phyloP scores from a whole-genome alignment of 92 coral and sea anemone species.

The Porites rus region DNA sequence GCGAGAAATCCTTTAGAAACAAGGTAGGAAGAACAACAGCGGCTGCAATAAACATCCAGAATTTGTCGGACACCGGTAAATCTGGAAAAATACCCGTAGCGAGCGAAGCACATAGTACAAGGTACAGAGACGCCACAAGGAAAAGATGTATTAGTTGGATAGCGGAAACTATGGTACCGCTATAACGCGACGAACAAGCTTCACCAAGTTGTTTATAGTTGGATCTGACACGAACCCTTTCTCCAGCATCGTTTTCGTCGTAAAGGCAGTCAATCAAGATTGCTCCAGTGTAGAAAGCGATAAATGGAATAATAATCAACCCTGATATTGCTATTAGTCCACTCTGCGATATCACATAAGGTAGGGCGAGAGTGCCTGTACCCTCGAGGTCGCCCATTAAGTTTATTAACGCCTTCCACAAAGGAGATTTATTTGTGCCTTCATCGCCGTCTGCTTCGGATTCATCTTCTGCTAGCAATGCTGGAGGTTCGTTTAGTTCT shows the following conservation, averaged over 20 bases:
- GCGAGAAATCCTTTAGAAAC: neutral
- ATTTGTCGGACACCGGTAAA: conserved; percentile 29
- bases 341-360: conserved; percentile 51
- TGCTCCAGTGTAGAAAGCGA: conserved; percentile 45
- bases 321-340: conserved; percentile 50
- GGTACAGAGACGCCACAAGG: conserved; percentile 24
- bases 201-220: conserved; percentile 53
- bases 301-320: conserved; percentile 38
- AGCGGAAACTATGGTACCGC: conserved; percentile 37
- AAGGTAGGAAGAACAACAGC: conserved; percentile 53
- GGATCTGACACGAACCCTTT: conserved; percentile 35
- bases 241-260: conserved; percentile 19
- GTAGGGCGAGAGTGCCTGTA: conserved; percentile 40
- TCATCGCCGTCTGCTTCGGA: too few species aligned
- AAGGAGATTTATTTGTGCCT: too few species aligned
- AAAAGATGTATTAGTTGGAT: conserved; percentile 4
- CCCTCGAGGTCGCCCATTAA: conserved; percentile 52
- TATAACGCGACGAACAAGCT: conserved; percentile 39
- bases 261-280: conserved; percentile 57
- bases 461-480: too few species aligned
- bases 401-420: conserved; percentile 45
- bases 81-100: conserved; percentile 14
- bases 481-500: too few species aligned
- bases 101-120: conserved; percentile 59
- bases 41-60: conserved; percentile 38